Conservation (phyloP, 2,113 vertebrate species). For the Channa argus region DNA sequence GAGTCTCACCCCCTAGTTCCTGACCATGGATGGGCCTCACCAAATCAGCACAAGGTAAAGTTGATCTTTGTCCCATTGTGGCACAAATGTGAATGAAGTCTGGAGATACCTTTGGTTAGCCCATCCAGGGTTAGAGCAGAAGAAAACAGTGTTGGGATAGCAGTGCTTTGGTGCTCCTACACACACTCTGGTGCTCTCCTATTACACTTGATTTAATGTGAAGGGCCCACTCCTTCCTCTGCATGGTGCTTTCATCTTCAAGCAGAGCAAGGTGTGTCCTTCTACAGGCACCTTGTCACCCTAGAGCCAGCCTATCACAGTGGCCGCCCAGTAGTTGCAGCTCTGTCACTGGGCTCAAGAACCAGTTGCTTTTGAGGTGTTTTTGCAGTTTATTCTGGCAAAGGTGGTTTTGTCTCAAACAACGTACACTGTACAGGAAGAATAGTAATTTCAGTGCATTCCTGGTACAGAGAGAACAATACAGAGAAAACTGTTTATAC, state of each 20-base stretch:
- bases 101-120: conserved; percentile 28
- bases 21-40: conserved; percentile 6
- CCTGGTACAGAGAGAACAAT: conserved; percentile 12
- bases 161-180: conserved; percentile 65
- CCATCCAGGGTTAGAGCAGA: conserved; percentile 12
- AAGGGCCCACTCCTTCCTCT: conserved; percentile 63
- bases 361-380: conserved; percentile 39
- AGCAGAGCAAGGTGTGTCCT: conserved; percentile 63
- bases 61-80: conserved; percentile 8
- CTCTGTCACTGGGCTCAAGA: conserved; percentile 28
- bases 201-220: conserved; percentile 72
- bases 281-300: conserved; percentile 52
- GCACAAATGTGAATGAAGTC: conserved; percentile 46
- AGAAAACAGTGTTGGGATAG: conserved; percentile 48
- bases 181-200: conserved; percentile 77
- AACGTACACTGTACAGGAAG: conserved; percentile 54
- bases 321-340: conserved; percentile 20
- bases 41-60: conserved; percentile 23
- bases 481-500: conserved; percentile 24
- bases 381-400: conserved; percentile 47
- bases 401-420: conserved; percentile 46
- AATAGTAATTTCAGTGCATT: conserved; percentile 47
- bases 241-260: conserved; percentile 78
- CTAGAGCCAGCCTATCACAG: conserved; percentile 55
- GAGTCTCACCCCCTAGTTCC: conserved; percentile 9